Base-by-base conservation (phyloP, 2,113 vertebrate genomes). In the Chaetodon auriga region DNA sequence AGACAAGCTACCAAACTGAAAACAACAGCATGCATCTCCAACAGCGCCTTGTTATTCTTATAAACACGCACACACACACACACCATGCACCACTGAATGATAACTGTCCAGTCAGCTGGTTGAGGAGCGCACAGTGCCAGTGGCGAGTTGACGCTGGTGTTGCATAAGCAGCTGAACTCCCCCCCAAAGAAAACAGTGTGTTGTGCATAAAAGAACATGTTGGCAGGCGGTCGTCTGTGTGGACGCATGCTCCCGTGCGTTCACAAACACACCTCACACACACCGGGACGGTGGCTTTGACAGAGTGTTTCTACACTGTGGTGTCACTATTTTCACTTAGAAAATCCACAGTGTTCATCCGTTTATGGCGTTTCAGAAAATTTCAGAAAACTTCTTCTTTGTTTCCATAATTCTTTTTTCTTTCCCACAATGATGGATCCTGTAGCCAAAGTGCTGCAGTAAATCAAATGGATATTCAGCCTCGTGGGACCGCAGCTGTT, bases 101-200 rank as follows among this genome's bases (percentile, higher is more conserved):
- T 41, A 69, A 62, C 35, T 49, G 65, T 76, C 60, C 48, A 36
- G 63, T 84, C 83, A 81, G 85, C 85, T 84, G 82, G 65, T 53
- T 25, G 78, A 74, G 65, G n/a, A 63, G 68, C 72, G 18, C 48
- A 21, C 55, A 25, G 73, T 72, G 78, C 76, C 74, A 61, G 79
- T 46, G 88, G 79, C 55, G 19, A 74, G 65, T 64, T 65, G 75
- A 87, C 0, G 23, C 76, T 80, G 58, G 53, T 43, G 68, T 84
- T 90, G 75, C 82, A 70, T 86, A 90, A 86, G 82, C 60, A 72
- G 77, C 81, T 53, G 68, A 66, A 43, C 13, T 25, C 14, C 57
- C 57, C 57, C 54, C n/a, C 23, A 4, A 72, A 75, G 65, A 87
- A 87, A 82, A 75, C 75, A 68, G 16, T 30, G 49, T 78, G 3